Percentiles rank a stretch among this genome's conserved stretches.
Conservation (phyloP, 2,888 invertebrate genomes). For the Ditula angustiorana region DNA sequence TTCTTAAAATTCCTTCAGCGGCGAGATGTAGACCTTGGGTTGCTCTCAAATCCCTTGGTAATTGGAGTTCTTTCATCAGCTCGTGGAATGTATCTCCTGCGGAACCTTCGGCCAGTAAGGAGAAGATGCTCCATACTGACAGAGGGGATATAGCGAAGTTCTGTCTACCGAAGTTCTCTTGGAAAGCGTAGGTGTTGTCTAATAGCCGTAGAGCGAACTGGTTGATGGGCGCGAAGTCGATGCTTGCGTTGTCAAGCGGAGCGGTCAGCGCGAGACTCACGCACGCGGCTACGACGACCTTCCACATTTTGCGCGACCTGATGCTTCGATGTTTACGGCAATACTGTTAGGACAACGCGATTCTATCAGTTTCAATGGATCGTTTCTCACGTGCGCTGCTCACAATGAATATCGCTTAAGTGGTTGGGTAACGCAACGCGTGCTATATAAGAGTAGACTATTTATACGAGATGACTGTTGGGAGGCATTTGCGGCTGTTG, state of each 20-base stretch:
- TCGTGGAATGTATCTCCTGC: conserved; percentile 73
- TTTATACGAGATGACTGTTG: conserved; percentile 36
- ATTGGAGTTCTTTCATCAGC: conserved; percentile 62
- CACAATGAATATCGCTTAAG: conserved; percentile 68
- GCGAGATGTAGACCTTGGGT: conserved; percentile 70
- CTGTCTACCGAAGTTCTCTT: conserved; percentile 69
- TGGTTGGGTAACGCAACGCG: conserved; percentile 61
- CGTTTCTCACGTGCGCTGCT: conserved; percentile 64
- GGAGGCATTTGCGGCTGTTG: conserved; percentile 23
- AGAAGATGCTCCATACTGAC: conserved; percentile 76
- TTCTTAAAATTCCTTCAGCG: conserved; percentile 60
- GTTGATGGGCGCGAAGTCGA: conserved; percentile 66
- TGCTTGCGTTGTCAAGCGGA: conserved; percentile 51
- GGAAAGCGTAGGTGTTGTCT: conserved; percentile 69
- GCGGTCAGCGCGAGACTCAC: conserved; percentile 60
- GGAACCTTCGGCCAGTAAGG: conserved; percentile 75
- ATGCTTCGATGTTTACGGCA: conserved; percentile 56
- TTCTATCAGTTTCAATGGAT: conserved; percentile 60
- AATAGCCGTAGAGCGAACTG: conserved; percentile 70
- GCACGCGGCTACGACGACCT: conserved; percentile 53
- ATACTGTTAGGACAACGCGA: conserved; percentile 55
- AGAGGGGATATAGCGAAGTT: conserved; percentile 74
- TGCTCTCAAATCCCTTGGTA: conserved; percentile 66
- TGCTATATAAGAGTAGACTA: conserved; percentile 35
- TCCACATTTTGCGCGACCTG: conserved; percentile 61